Conservation (phyloP, 2,888 invertebrate genomes). For the Ectobius pallidus region DNA sequence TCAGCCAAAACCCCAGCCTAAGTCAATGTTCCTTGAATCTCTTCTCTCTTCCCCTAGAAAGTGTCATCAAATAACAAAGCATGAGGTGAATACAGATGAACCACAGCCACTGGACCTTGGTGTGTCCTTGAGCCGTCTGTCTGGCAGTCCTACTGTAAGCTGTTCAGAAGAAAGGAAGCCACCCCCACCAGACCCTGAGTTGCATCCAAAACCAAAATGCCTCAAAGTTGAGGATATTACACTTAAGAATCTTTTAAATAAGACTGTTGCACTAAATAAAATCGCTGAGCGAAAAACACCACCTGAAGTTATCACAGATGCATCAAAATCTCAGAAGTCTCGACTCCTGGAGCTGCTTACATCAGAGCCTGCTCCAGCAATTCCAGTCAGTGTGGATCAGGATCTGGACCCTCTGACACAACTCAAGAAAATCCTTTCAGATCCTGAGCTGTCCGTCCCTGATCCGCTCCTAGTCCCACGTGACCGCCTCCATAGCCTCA, state of each 20-base stretch:
- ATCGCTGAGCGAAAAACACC: constrained; percentile 55
- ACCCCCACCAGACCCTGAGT: constrained; percentile 32
- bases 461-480: constrained; percentile 83
- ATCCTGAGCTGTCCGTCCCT: constrained; percentile 73
- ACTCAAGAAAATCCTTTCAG: constrained; percentile 69
- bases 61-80: constrained; percentile 55
- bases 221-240: constrained; percentile 58
- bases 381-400: constrained; percentile 31
- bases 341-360: constrained; percentile 57
- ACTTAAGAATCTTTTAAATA: constrained; percentile 59
- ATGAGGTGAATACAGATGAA: constrained; percentile 34
- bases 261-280: constrained; percentile 48
- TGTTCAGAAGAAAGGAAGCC: constrained; percentile 67
- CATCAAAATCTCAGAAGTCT: constrained; percentile 51
- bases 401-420: constrained; percentile 67
- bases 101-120: constrained; percentile 75
- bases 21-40: constrained; percentile 61
- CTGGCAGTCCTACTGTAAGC: constrained; percentile 74
- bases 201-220: constrained; percentile 59
- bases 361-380: constrained; percentile 49
- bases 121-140: constrained; percentile 60
- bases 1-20: constrained; percentile 34
- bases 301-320: constrained; percentile 50
- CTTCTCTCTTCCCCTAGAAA: constrained; percentile 62
- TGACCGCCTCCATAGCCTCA: constrained; percentile 71